phyloP scores from a whole-genome alignment of 2,113 vertebrate species.

The Neomonachus schauinslandi region DNA sequence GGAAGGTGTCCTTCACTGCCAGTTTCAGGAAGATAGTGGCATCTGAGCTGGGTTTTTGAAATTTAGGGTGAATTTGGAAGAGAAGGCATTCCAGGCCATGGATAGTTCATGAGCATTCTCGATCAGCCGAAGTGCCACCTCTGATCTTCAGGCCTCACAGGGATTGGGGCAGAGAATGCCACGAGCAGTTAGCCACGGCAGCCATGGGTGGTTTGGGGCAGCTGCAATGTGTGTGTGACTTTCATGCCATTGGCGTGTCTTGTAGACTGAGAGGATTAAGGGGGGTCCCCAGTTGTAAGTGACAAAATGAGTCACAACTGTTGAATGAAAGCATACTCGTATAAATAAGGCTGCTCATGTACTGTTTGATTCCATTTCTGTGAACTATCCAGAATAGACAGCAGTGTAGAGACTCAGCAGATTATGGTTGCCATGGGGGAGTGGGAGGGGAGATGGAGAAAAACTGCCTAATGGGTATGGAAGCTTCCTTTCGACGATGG shows the following conservation, averaged over 20 bases:
- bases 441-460: no score
- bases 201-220: background rate
- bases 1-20: background rate
- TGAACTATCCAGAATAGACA: background rate
- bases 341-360: fast-evolving
- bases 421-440: background rate
- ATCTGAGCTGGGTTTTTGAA: background rate
- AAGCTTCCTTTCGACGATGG: background rate
- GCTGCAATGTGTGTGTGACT: background rate
- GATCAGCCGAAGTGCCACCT: background rate
- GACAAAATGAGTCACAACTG: background rate
- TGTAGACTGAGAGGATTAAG: background rate
- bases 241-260: background rate
- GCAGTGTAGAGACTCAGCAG: background rate
- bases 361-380: background rate
- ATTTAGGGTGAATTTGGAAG: background rate
- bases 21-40: background rate
- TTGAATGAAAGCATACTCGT: background rate
- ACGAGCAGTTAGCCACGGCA: background rate
- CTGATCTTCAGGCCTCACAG: background rate
- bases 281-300: fast-evolving
- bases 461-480: fast-evolving
- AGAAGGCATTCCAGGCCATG: background rate
- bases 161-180: background rate
- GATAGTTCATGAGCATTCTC: background rate